These are phyloP conservation scores for Leptoclinus maculatus DNA, from an alignment of 2,797 vertebrate genomes.

Conservation along the genomic window DNA sequence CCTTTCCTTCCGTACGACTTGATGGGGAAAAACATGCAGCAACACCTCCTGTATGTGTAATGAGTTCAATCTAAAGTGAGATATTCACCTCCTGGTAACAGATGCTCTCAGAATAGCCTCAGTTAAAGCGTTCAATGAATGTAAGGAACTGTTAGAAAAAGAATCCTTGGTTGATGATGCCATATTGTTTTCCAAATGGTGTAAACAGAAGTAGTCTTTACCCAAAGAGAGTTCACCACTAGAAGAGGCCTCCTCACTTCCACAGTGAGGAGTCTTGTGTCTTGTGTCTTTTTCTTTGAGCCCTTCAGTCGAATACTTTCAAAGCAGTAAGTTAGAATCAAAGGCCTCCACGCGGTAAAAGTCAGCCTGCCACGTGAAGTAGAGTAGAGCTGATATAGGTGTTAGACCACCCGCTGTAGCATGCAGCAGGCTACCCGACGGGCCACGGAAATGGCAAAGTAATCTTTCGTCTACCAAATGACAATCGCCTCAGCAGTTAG, in stretches of 20 bases:
- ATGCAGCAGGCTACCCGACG: slow-evolving; percentile 13
- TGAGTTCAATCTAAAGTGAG: slow-evolving; percentile 57
- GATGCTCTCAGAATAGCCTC: slow-evolving; percentile 45
- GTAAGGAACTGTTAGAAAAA: neutral
- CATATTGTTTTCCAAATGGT: neutral
- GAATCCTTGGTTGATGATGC: neutral
- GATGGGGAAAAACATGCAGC: slow-evolving; percentile 52
- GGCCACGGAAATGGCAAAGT: slow-evolving; percentile 33
- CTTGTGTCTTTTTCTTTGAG: neutral
- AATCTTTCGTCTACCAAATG: slow-evolving; percentile 37
- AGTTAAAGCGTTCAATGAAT: slow-evolving; percentile 4
- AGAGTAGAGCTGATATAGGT: slow-evolving; percentile 49
- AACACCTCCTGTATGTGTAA: slow-evolving; percentile 57
- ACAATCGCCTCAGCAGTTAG: neutral
- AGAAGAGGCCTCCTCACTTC: neutral
- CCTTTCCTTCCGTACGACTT: slow-evolving; percentile 18
- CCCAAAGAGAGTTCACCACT: neutral
- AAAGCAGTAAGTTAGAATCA: slow-evolving; percentile 32
- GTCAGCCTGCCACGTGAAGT: slow-evolving; percentile 35
- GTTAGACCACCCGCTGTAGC: slow-evolving; percentile 44
- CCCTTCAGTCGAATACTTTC: slow-evolving; percentile 18
- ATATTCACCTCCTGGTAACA: slow-evolving; percentile 44
- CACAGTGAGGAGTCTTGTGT: no score
- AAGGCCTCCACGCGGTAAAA: slow-evolving; percentile 25
- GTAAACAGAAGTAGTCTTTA: neutral